Evolutionary conservation across 1,140 invertebrate genomes (phyloP).

Genomic region (Megalonaias nervosa): DNA sequence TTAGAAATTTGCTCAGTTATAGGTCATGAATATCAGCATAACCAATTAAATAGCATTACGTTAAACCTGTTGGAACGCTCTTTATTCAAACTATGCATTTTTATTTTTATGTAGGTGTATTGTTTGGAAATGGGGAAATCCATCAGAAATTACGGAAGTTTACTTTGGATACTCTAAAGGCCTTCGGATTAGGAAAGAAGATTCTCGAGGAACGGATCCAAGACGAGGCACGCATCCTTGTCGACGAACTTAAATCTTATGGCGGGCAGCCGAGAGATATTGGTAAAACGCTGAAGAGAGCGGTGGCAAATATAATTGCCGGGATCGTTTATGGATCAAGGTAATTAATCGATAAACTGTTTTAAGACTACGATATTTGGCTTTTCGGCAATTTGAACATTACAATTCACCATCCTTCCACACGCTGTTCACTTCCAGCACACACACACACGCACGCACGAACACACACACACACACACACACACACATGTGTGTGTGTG

Average conservation of each 20-base stretch:
- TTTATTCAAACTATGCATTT: neutral
- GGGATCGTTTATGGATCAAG: slow-evolving; percentile 85
- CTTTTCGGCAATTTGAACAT: too few relatives aligned
- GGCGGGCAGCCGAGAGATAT: slow-evolving; percentile 4
- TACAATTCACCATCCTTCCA: too few relatives aligned
- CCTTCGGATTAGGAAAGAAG: slow-evolving; percentile 82
- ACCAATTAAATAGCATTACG: too few relatives aligned
- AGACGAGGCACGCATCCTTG: slow-evolving; percentile 71
- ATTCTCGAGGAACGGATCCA: slow-evolving; percentile 82
- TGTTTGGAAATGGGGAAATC: slow-evolving; percentile 69
- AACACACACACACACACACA: too few relatives aligned
- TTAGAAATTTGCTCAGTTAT: too few relatives aligned
- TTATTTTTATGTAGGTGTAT: slow-evolving; percentile 7
- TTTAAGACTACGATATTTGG: too few relatives aligned
- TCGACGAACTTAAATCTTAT: slow-evolving; percentile 17
- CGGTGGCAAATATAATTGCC: slow-evolving; percentile 83
- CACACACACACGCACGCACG: too few relatives aligned
- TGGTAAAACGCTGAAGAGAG: slow-evolving; percentile 5
- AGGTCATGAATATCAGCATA: too few relatives aligned
- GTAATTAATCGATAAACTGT: neutral
- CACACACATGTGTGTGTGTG: too few relatives aligned
- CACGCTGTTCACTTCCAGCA: too few relatives aligned
- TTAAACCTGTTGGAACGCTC: too few relatives aligned
- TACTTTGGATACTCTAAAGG: slow-evolving; percentile 79
- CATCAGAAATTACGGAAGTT: slow-evolving; percentile 85